Percentiles rank a stretch among this genome's conserved stretches.
Evolutionary conservation across 1,140 invertebrate species (phyloP).

Genomic region (Elymnias hypermnestra): DNA sequence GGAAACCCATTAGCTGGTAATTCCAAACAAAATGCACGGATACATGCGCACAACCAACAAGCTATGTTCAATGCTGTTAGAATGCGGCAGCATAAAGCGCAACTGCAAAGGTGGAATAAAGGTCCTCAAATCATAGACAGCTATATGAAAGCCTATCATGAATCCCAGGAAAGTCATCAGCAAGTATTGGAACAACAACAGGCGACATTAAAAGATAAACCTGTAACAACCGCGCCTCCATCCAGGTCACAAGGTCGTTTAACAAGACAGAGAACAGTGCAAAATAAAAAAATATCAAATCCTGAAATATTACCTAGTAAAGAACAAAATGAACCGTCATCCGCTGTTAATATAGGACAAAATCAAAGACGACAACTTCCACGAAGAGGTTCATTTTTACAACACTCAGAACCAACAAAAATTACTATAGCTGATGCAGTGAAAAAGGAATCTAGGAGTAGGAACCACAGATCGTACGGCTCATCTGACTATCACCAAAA

Average conservation of each 20-base stretch:
- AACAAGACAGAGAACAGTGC: constrained; percentile 12
- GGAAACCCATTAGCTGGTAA: constrained; percentile 62
- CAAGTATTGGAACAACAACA: constrained; percentile 61
- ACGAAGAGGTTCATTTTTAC: constrained; percentile 6
- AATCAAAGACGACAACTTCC: constrained; percentile 10
- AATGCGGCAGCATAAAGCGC: constrained; percentile 59
- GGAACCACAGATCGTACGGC: constrained; percentile 62
- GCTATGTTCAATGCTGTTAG: constrained; percentile 68
- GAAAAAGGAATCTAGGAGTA: constrained; percentile 35
- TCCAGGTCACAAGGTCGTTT: constrained; percentile 12
- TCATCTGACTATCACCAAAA: constrained; percentile 46
- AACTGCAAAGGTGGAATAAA: constrained; percentile 52
- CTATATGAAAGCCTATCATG: constrained; percentile 69
- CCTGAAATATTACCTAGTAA: constrained; percentile 5
- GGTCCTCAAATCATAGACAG: constrained; percentile 48
- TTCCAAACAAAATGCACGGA: constrained; percentile 48
- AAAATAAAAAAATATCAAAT: constrained; percentile 17
- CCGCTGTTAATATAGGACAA: constrained; percentile 5
- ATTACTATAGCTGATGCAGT: constrained; percentile 37
- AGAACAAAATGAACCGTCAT: constrained; percentile 1
- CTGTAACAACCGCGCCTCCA: constrained; percentile 15
- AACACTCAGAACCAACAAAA: constrained; percentile 25
- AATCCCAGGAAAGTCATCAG: constrained; percentile 67
- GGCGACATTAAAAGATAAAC: constrained; percentile 32
- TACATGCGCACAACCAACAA: constrained; percentile 63